Evolutionary conservation across 2,888 invertebrate species (phyloP).

Genomic region (Pegoplata infirma): DNA sequence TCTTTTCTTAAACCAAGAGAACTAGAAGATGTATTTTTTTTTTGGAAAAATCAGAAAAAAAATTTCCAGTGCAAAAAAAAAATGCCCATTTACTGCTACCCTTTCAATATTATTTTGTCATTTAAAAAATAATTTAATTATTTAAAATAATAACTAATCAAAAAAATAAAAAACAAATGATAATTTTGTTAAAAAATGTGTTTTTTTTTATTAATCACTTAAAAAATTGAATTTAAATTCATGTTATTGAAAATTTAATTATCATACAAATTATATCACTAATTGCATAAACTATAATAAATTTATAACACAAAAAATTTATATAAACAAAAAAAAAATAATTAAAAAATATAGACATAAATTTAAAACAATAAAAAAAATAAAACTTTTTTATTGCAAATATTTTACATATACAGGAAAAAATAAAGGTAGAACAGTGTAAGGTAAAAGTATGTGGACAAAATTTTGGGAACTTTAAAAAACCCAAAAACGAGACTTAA

Average conservation of each 20-base stretch:
- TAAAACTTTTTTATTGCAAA: slow-evolving; percentile 13
- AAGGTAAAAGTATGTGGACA: background rate
- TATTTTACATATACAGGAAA: slow-evolving; percentile 9
- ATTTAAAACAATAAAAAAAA: background rate
- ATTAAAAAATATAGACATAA: slow-evolving; percentile 21
- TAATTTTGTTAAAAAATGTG: slow-evolving; percentile 19
- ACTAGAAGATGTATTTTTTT: no score
- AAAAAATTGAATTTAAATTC: slow-evolving; percentile 40
- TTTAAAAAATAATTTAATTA: no score
- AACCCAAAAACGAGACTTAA: no score
- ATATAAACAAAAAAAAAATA: slow-evolving; percentile 3
- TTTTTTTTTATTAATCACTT: slow-evolving; percentile 51
- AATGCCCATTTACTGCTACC: no score
- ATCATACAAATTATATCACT: slow-evolving; percentile 46
- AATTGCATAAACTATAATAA: slow-evolving; percentile 48
- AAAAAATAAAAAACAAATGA: slow-evolving; percentile 8
- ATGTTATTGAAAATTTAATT: slow-evolving; percentile 32
- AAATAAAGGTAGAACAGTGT: background rate
- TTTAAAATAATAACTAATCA: background rate
- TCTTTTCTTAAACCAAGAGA: no score
- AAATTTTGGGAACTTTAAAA: background rate
- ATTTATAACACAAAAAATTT: slow-evolving; percentile 20
- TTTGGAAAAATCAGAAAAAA: no score
- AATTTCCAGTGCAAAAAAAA: no score
- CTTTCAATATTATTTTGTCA: no score